phyloP scores from a whole-genome alignment of 2,797 vertebrate species.

The Melanotaenia trifasciata region DNA sequence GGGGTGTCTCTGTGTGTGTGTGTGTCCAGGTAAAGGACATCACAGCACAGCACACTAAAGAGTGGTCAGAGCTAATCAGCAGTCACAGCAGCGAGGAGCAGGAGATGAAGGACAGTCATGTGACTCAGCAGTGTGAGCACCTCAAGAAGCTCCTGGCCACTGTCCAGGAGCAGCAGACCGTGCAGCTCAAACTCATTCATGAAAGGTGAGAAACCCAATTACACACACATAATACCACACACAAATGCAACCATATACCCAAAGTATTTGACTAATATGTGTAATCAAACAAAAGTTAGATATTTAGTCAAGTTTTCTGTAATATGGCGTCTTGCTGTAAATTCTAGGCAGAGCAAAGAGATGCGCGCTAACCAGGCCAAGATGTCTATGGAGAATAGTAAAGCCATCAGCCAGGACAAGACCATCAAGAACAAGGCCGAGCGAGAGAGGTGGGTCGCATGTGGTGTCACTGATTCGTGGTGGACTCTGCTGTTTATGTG shows the following conservation, averaged over 20 bases:
- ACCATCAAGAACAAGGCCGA: slow-evolving; percentile 99
- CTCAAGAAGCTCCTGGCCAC: slow-evolving; percentile 90
- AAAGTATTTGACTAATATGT: not conserved
- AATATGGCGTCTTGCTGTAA: slow-evolving; percentile 2
- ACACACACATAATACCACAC: not conserved
- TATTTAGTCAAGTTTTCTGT: not conserved
- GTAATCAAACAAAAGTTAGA: not conserved
- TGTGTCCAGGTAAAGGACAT: slow-evolving; percentile 92
- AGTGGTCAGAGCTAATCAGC: slow-evolving; percentile 97
- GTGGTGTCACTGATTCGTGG: not conserved
- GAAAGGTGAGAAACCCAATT: slow-evolving; percentile 85
- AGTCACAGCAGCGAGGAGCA: slow-evolving; percentile 93
- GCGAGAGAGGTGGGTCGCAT: slow-evolving; percentile 89
- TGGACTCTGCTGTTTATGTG: not conserved
- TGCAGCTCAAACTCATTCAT: slow-evolving; percentile 94
- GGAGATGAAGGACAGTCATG: slow-evolving; percentile 90
- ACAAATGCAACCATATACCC: not conserved
- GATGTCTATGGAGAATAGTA: slow-evolving; percentile 99
- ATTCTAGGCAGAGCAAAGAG: slow-evolving; percentile 95
- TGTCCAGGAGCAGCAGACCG: slow-evolving; percentile 93
- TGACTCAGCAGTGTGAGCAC: slow-evolving; percentile 94
- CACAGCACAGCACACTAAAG: slow-evolving; percentile 96
- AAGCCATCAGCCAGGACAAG: slow-evolving; percentile 99
- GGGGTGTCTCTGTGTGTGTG: not conserved
- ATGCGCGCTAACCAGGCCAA: slow-evolving; percentile 98